Evolutionary conservation across 2,888 invertebrate genomes (phyloP), one percentile per base, ranked within the genome.

Genomic region (Metalampra italica): DNA sequence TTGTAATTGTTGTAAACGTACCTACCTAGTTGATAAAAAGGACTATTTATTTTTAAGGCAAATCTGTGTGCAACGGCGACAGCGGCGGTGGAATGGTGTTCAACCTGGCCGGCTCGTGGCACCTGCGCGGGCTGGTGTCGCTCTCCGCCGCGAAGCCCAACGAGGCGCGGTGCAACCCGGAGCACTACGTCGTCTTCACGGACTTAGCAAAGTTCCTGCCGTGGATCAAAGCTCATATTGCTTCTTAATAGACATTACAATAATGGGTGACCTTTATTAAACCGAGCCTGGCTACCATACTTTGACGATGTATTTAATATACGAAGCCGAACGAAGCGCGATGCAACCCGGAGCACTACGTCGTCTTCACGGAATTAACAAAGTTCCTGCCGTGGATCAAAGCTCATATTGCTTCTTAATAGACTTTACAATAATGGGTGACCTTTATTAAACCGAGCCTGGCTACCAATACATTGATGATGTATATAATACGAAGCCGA

Each of bases 111-210:
- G 67, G 62, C 32, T 53, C 61, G 3, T 90, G 89, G 89, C 80
- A 81, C 66, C 74, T 90, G 1, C 68, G 90, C 7, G 92, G 92
- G 0, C 66, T 92, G 12, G 91, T 92, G 1, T 92, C 92, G 0
- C 74, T 92, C 1, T 91, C 91, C 0, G 91, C 91, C 1, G 91
- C 91, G 0, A 66, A 90, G 29, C 91, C 91, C 59, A 90, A 91
- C 62, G 90, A 91, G 55, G 84, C 87, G 58, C 73, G 91, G 7
- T 92, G 92, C 57, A 92, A 92, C 56, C 89, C 92, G 0, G 79
- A 83, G 0, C 91, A 92, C 58, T 92, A 91, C 68, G 90, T 91
- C 14, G 90, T 92, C 7, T 92, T 92, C 60, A 92, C 92, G 0
- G 92, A 92, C 55, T 71, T 91, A 22, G 91, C 91, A 4, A 91